phyloP scores from a whole-genome alignment of 2,888 invertebrate genomes.

The Eupithecia tripunctaria region DNA sequence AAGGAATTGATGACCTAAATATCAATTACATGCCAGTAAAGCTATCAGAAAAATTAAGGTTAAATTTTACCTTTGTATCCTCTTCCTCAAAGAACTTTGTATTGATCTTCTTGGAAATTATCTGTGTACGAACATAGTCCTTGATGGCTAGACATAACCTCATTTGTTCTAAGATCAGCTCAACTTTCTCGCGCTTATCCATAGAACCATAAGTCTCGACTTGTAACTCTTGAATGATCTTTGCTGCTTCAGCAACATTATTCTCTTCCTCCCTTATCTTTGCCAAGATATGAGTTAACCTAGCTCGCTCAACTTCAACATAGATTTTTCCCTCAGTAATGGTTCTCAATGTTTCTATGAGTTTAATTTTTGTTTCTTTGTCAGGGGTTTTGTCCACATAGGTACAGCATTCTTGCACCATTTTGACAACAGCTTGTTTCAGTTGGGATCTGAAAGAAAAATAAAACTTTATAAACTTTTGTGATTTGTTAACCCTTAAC shows the following conservation, averaged over 20 bases:
- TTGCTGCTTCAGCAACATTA: slow-evolving; percentile 94
- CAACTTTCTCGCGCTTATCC: slow-evolving; percentile 98
- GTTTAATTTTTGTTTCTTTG: slow-evolving; percentile 94
- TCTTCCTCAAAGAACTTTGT: slow-evolving; percentile 98
- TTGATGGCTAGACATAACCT: slow-evolving; percentile 96
- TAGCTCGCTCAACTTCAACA: slow-evolving; percentile 99
- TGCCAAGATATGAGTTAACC: slow-evolving; percentile 95
- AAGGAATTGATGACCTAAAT: too few relatives aligned
- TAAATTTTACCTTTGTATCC: slow-evolving; percentile 82
- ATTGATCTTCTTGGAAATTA: slow-evolving; percentile 99
- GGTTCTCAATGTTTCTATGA: slow-evolving; percentile 96
- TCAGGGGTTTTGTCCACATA: slow-evolving; percentile 97
- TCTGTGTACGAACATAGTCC: slow-evolving; percentile 98
- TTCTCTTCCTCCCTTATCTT: slow-evolving; percentile 93
- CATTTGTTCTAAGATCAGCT: slow-evolving; percentile 99
- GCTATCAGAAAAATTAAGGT: background rate
- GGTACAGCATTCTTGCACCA: slow-evolving; percentile 97
- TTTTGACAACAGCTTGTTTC: slow-evolving; percentile 98
- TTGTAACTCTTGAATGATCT: slow-evolving; percentile 96
- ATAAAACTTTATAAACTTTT: too few relatives aligned
- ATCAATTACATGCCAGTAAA: background rate
- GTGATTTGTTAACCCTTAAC: too few relatives aligned
- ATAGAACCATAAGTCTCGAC: slow-evolving; percentile 99
- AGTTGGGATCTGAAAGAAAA: slow-evolving; percentile 89
- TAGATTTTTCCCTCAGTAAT: slow-evolving; percentile 99